Evolutionary conservation across 2,797 vertebrate genomes (phyloP).

Genomic region (Sardinella longiceps): DNA sequence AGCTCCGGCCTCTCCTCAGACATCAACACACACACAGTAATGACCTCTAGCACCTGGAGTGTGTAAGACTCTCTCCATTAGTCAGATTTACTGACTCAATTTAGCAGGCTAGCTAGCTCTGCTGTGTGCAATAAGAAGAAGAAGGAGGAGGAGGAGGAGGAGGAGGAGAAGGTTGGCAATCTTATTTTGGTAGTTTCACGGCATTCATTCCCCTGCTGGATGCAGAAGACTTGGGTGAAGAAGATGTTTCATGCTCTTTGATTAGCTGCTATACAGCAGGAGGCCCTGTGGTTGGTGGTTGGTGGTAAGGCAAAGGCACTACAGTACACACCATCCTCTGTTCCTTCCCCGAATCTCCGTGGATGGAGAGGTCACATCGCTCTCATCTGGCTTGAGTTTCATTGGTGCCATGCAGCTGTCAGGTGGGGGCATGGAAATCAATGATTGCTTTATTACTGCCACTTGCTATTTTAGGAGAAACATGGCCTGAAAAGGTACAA

Average conservation of each 20-base stretch:
- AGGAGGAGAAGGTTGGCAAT: not conserved
- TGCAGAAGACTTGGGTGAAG: not conserved
- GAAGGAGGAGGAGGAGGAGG: not conserved
- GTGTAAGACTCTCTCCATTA: not conserved
- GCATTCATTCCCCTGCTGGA: not conserved
- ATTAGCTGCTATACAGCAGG: not conserved
- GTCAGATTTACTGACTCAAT: not conserved
- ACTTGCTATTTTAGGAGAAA: not conserved
- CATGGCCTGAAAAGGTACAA: not conserved
- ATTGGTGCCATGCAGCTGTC: slow-evolving; percentile 9
- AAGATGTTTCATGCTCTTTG: not conserved
- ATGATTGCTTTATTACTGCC: not conserved
- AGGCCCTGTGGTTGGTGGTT: not conserved
- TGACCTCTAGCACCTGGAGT: not conserved
- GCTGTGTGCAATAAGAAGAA: not conserved
- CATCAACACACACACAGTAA: not conserved
- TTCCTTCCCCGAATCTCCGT: no score
- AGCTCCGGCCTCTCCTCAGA: not conserved
- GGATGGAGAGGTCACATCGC: not conserved
- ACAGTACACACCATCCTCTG: not conserved
- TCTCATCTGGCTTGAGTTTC: not conserved
- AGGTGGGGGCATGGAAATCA: slow-evolving; percentile 3
- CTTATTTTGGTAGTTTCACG: not conserved
- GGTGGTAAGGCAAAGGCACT: not conserved
- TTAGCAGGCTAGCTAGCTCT: no score